These are phyloP conservation scores for Drosophila watanabei DNA, from an alignment of 1,140 invertebrate genomes.

Conservation along the genomic window DNA sequence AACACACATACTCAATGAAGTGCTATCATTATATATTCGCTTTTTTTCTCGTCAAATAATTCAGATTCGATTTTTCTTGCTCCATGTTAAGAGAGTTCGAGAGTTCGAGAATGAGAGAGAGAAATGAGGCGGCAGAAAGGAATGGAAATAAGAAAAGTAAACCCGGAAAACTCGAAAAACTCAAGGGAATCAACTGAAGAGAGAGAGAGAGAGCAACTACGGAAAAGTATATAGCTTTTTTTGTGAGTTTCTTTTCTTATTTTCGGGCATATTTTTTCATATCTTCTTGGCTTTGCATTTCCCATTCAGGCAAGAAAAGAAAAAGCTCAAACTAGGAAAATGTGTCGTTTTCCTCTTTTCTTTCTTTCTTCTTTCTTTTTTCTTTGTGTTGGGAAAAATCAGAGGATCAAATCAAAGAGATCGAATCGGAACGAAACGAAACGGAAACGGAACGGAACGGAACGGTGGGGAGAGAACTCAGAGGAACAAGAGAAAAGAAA, in stretches of 20 bases:
- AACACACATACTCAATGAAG: slow-evolving; percentile 88
- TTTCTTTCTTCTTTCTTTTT: slow-evolving; percentile 36
- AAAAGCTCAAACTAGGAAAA: slow-evolving; percentile 85
- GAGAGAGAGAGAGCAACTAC: slow-evolving; percentile 22
- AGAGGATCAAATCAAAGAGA: slow-evolving; percentile 31
- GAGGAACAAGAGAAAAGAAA: slow-evolving; percentile 57
- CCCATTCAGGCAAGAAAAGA: slow-evolving; percentile 82
- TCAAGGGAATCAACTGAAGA: slow-evolving; percentile 28
- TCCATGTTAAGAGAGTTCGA: slow-evolving; percentile 60
- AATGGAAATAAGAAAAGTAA: slow-evolving; percentile 37
- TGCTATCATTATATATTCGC: slow-evolving; percentile 85
- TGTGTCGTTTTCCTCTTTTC: slow-evolving; percentile 52
- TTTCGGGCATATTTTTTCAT: slow-evolving; percentile 26
- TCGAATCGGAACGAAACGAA: slow-evolving; percentile 18
- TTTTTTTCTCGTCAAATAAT: slow-evolving; percentile 49
- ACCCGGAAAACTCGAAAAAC: slow-evolving; percentile 18
- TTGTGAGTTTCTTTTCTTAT: slow-evolving; percentile 38
- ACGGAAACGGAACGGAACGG: slow-evolving; percentile 26
- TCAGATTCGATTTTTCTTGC: slow-evolving; percentile 46
- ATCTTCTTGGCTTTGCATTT: slow-evolving; percentile 48
- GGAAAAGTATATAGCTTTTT: slow-evolving; percentile 50
- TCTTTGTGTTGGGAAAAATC: slow-evolving; percentile 40
- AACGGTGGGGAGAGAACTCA: slow-evolving; percentile 45
- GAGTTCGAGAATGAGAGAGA: slow-evolving; percentile 45
- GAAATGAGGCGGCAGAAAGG: slow-evolving; percentile 44